Base-by-base conservation (phyloP, 1,140 invertebrate species). In the Listronotus oregonensis region DNA sequence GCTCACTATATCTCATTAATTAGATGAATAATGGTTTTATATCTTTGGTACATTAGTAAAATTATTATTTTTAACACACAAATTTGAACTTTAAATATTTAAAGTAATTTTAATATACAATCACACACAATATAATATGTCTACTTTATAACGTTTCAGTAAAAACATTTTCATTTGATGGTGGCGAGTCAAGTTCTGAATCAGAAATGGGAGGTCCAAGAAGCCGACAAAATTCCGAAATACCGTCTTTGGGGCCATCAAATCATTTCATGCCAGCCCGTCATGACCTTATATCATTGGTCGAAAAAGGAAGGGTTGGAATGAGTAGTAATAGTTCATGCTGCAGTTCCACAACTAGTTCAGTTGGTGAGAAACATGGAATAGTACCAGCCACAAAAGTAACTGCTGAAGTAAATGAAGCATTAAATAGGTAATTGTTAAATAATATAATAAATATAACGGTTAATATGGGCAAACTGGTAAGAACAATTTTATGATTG, bases 191-290 rank as follows among this genome's bases (percentile, higher is more conserved):
- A 7, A 78, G 76, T 79, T 89, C 88, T 31, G 90, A 92, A 73
- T 89, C 90, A 71, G 90, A 91, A 77, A 86, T 67, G 82, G 87
- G 54, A 77, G 87, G 62, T 77, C 88, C 68, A 82, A 56, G 54
- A 43, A 61, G 84, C 51, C 84, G 75, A 57, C 79, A 79, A 71
- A 77, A 78, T 56, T 75, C 76, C 27, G 64, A 52, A 11, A 43
- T 60, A 31, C 39, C 52, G 17, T 11, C 50, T n/a, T 47, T 39
- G 39, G 60, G 15, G 27, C 66, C 12, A 56, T 47, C 55, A 56
- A 67, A 11, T 43, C 66, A 67, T 9, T 66, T 54, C 14, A 69
- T 72, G n/a, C 60, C 71, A 21, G 65, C 64, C 71, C 75, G 66
- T 8, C 77, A 79, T 18, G 83, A 85, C 72, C 77, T 84, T n/a